Conservation (phyloP, 2,113 vertebrate species). For the Cebidichthys violaceus region DNA sequence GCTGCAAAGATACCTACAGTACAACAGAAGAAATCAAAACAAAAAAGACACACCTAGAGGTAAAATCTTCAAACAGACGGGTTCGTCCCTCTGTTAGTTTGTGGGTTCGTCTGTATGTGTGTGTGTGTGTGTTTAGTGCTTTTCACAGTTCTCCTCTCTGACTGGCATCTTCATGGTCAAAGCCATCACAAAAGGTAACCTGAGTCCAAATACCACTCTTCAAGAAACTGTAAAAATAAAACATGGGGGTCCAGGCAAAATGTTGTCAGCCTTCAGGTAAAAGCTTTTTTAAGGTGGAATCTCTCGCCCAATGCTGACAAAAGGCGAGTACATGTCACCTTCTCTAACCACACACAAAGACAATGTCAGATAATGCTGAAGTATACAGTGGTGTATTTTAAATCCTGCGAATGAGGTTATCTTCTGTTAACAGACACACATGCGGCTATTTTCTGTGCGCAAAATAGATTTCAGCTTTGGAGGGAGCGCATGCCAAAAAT, state of each 20-base stretch:
- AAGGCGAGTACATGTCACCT: slow-evolving; percentile 79
- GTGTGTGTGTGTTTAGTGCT: slow-evolving; percentile 44
- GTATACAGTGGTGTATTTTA: slow-evolving; percentile 18
- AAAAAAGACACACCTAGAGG: slow-evolving; percentile 63
- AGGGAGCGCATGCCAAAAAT: slow-evolving; percentile 34
- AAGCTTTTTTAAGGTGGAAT: slow-evolving; percentile 76
- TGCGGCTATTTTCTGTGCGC: slow-evolving; percentile 28
- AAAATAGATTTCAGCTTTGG: background rate
- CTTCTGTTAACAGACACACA: slow-evolving; percentile 46
- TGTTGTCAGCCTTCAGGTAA: slow-evolving; percentile 77
- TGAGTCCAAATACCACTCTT: slow-evolving; percentile 82
- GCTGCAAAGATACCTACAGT: slow-evolving; percentile 53
- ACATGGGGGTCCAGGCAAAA: slow-evolving; percentile 81
- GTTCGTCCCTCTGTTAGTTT: slow-evolving; percentile 37
- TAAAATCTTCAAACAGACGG: slow-evolving; percentile 49
- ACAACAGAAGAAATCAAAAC: slow-evolving; percentile 62
- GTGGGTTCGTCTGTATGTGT: slow-evolving; percentile 13
- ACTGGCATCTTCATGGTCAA: slow-evolving; percentile 81
- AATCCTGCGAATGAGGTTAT: slow-evolving; percentile 50
- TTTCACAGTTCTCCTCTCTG: slow-evolving; percentile 64
- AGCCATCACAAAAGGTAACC: slow-evolving; percentile 82
- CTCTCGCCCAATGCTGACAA: slow-evolving; percentile 75
- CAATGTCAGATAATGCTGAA: slow-evolving; percentile 55
- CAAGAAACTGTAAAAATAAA: slow-evolving; percentile 86
- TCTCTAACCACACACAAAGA: slow-evolving; percentile 22